phyloP scores from a whole-genome alignment of 2,113 vertebrate species.

The Pongo pygmaeus region DNA sequence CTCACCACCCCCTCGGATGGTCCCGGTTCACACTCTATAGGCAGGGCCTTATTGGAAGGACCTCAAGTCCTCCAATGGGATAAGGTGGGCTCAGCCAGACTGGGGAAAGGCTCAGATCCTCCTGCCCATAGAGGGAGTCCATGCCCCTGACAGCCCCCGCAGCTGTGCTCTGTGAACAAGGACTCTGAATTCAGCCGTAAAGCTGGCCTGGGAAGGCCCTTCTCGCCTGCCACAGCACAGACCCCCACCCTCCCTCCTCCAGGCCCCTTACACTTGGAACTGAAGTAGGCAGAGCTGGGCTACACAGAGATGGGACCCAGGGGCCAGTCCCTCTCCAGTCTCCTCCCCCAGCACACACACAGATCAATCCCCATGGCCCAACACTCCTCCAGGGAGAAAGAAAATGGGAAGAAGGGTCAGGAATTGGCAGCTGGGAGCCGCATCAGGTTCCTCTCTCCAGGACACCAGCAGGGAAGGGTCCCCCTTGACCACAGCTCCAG shows the following conservation, averaged over 20 bases:
- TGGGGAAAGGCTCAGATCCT: neutral
- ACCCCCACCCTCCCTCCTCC: neutral
- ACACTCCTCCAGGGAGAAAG: neutral
- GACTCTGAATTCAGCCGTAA: neutral
- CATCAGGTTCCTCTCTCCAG: neutral
- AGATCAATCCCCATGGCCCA: neutral
- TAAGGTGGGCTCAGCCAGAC: neutral
- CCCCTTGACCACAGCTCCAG: neutral
- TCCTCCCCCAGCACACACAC: neutral
- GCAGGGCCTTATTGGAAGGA: neutral
- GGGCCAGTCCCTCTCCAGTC: neutral
- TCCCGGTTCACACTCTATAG: accelerated
- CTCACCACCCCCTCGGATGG: accelerated
- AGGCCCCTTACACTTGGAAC: accelerated
- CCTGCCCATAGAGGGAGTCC: accelerated
- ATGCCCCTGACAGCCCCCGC: accelerated
- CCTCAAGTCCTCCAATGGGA: neutral
- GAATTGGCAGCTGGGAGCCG: neutral
- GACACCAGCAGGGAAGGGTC: neutral
- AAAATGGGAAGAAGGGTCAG: neutral
- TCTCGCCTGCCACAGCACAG: accelerated
- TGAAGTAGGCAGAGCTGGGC: neutral
- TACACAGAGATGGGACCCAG: accelerated
- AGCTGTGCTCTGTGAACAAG: neutral
- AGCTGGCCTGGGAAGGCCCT: neutral